Base-by-base conservation (phyloP, 1,140 invertebrate species). In the Drosophila leontia region DNA sequence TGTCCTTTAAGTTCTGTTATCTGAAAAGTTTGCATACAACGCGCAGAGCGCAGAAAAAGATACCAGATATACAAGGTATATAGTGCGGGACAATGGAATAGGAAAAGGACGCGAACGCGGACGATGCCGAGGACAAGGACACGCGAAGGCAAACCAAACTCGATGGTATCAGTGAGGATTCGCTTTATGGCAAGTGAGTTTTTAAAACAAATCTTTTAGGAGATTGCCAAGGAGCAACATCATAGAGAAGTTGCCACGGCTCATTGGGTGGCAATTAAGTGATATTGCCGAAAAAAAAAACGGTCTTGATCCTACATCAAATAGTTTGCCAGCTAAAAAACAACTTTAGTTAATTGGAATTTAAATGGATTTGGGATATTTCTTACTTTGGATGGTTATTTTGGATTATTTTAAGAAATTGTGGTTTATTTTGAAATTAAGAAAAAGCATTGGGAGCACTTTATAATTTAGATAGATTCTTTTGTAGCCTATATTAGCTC, bases 81-180 rank as follows among this genome's bases (percentile, higher is more conserved):
- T 78, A 71, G 64, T 83, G 70, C 80, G 17, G 57, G 11, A 63
- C 70, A 76, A 79, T 75, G 65, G 63, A 19, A 53, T 42, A 29
- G 19, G 23, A 53, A 45, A 70, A 69, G 63, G 48, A 67, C 65
- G 61, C 26, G 47, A 6, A 37, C 35, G 35, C 5, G 39, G 39
- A 9, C 26, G 26, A 29, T 29, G 26, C 5, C 26, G 26, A 29
- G 32, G 51, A 37, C 65, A 69, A 67, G 65, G 65, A 69, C 65
- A 65, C 45, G 64, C 57, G 32, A 62, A 62, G 39, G 63, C 60
- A 11, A 32, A 26, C 39, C 59, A 64, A 64, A 64, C 34, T 64
- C 41, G 61, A 69, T 69, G 61, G 15, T 34, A 67, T 69, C 65
- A 67, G 61, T 32, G 9, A 23, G 47, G 65, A 51, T 67, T 69